phyloP scores from a whole-genome alignment of 2,797 vertebrate genomes.

The Erethizon dorsatum region DNA sequence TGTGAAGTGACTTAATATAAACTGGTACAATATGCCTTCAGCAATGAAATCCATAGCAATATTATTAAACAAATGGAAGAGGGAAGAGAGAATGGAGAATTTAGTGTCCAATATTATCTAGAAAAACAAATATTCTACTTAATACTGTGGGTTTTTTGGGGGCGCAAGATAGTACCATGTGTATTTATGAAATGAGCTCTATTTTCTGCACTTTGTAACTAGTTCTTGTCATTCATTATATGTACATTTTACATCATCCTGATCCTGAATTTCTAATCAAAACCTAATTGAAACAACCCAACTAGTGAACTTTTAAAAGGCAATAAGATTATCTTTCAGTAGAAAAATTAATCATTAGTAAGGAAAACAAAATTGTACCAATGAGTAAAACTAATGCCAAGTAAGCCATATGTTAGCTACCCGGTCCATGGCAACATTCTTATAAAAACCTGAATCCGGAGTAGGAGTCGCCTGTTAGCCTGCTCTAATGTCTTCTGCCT shows the following conservation, averaged over 20 bases:
- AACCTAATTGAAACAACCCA: constrained; percentile 62
- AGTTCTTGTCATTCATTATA: not conserved
- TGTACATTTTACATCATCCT: not conserved
- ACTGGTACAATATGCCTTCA: not conserved
- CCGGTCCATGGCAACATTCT: constrained; percentile 52
- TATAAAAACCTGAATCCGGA: constrained; percentile 97
- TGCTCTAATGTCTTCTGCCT: constrained; percentile 99
- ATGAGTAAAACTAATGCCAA: constrained; percentile 73
- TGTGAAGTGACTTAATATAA: constrained; percentile 73
- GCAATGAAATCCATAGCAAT: constrained; percentile 44
- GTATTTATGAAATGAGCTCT: not conserved
- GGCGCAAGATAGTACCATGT: not conserved
- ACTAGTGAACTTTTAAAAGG: constrained; percentile 61
- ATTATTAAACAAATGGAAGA: constrained; percentile 68
- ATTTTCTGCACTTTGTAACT: constrained; percentile 32
- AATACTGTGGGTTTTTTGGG: not conserved
- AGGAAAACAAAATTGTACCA: constrained; percentile 67
- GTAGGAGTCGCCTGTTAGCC: constrained; percentile 95
- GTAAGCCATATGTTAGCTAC: constrained; percentile 70
- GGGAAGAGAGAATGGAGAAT: not conserved
- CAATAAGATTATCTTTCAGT: constrained; percentile 50
- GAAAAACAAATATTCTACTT: not conserved
- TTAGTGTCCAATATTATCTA: constrained; percentile 67
- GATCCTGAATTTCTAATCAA: constrained; percentile 15
- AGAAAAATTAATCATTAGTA: constrained; percentile 73